Evolutionary conservation across 2,888 invertebrate species (phyloP).

Genomic region (Harpalus rufipes): DNA sequence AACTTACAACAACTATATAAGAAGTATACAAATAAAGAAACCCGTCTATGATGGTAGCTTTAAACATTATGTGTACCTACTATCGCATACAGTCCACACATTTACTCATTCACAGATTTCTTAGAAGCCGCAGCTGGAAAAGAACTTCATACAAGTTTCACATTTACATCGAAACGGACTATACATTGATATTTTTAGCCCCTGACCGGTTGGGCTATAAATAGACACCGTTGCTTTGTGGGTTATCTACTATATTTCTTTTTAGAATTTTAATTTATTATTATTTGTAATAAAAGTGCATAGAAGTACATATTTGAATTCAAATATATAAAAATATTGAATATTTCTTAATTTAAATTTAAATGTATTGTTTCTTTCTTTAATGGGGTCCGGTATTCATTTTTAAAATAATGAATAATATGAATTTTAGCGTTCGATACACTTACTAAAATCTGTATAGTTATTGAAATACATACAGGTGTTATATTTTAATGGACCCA

Average conservation of each 20-base stretch:
- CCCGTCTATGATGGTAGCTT: slow-evolving; percentile 64
- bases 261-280: too few relatives aligned
- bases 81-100: slow-evolving; percentile 50
- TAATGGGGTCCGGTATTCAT: too few relatives aligned
- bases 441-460: too few relatives aligned
- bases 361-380: too few relatives aligned
- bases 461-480: too few relatives aligned
- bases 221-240: not conserved
- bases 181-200: slow-evolving; percentile 14
- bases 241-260: not conserved
- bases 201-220: not conserved
- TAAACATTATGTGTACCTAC: slow-evolving; percentile 54
- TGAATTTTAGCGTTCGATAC: too few relatives aligned
- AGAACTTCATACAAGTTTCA: not conserved
- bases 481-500: too few relatives aligned
- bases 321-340: too few relatives aligned
- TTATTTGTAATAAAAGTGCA: too few relatives aligned
- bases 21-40: slow-evolving; percentile 64
- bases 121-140: not conserved
- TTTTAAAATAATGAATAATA: too few relatives aligned
- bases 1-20: slow-evolving; percentile 64
- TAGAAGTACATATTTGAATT: too few relatives aligned
- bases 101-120: slow-evolving; percentile 36
- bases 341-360: too few relatives aligned
- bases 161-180: not conserved